Evolutionary conservation across 2,113 vertebrate genomes (phyloP).

Genomic region (Colaptes auratus): DNA sequence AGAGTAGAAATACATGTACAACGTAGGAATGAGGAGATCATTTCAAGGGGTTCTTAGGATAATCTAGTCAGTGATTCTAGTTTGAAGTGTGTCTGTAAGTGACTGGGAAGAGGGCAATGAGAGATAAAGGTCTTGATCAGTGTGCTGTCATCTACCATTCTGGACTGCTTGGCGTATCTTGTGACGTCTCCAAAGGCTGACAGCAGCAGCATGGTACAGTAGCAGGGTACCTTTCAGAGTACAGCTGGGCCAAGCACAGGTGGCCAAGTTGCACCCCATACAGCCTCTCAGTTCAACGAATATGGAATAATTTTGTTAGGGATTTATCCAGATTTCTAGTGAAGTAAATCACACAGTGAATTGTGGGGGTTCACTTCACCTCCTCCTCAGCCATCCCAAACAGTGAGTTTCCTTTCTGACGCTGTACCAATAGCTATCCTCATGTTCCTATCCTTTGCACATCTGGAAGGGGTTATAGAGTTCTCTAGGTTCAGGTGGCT

Average conservation of each 20-base stretch:
- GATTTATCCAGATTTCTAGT: background rate
- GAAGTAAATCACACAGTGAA: background rate
- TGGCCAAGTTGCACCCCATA: background rate
- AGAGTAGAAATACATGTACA: background rate
- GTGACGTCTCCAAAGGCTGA: background rate
- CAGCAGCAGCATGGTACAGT: background rate
- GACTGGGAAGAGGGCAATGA: background rate
- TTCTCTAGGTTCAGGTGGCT: background rate
- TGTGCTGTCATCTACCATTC: background rate
- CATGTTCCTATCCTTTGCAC: background rate
- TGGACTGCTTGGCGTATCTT: background rate
- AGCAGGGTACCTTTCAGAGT: background rate
- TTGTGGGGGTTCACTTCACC: background rate
- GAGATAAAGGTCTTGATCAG: background rate
- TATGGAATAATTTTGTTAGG: background rate
- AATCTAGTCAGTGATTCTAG: background rate
- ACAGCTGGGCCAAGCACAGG: constrained; percentile 17
- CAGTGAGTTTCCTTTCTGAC: background rate
- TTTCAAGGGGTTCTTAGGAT: background rate
- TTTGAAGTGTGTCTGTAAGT: background rate
- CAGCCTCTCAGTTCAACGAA: constrained; percentile 1
- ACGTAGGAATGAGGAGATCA: background rate
- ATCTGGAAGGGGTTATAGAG: background rate
- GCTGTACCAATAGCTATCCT: background rate
- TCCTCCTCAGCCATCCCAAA: background rate